Percentiles rank a stretch among this genome's conserved stretches.
These are phyloP conservation scores for Cichladusa arquata DNA, from an alignment of 2,113 vertebrate genomes.

Conservation along the genomic window DNA sequence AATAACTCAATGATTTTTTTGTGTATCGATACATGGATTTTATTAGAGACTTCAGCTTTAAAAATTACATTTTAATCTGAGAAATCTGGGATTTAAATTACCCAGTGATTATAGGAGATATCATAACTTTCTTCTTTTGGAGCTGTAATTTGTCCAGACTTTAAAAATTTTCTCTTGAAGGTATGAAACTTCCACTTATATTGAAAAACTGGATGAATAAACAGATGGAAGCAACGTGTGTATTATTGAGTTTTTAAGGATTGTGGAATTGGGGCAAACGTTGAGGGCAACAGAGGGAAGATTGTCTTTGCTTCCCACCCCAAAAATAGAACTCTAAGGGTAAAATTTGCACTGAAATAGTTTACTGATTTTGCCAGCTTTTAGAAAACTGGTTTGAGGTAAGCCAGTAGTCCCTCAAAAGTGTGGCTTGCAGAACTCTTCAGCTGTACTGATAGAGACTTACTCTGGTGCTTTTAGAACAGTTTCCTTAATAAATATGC, in stretches of 20 bases:
- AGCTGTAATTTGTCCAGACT: not conserved
- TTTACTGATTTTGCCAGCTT: not conserved
- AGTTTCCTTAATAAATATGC: not conserved
- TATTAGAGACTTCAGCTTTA: not conserved
- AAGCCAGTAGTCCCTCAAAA: not conserved
- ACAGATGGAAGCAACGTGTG: not conserved
- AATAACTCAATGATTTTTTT: not conserved
- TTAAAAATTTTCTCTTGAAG: not conserved
- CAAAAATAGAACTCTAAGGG: not conserved
- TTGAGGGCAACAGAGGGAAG: not conserved
- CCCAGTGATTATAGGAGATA: not conserved
- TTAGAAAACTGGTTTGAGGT: not conserved
- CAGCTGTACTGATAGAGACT: not conserved
- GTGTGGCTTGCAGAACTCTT: not conserved
- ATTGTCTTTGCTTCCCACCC: not conserved
- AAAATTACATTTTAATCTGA: not conserved
- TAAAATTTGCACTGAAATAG: not conserved
- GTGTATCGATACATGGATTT: not conserved
- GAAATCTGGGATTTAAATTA: not conserved
- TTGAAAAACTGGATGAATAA: not conserved
- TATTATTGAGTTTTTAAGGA: not conserved
- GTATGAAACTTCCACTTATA: not conserved
- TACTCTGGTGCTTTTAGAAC: not conserved
- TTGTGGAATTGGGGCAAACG: not conserved
- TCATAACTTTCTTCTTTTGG: not conserved